phyloP scores from a whole-genome alignment of 2,888 invertebrate genomes.

The Lutraria lutraria region DNA sequence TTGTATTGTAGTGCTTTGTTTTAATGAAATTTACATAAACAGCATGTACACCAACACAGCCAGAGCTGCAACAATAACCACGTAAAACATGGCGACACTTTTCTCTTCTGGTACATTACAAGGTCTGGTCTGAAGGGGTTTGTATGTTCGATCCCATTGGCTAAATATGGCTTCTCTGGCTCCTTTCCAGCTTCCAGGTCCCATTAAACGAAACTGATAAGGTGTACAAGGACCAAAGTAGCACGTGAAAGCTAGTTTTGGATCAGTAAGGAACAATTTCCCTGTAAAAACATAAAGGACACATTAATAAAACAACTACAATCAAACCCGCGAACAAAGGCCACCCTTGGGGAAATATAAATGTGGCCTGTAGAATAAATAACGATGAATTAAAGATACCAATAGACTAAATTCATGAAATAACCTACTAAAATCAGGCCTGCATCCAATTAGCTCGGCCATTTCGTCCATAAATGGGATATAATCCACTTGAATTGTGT shows the following conservation, averaged over 20 bases:
- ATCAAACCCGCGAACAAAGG: too few relatives aligned
- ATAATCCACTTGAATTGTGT: conserved; percentile 6
- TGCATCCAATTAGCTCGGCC: not conserved
- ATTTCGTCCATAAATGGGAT: not conserved
- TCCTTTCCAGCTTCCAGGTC: not conserved
- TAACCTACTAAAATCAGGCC: not conserved
- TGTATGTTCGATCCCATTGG: not conserved
- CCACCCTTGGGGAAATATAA: too few relatives aligned
- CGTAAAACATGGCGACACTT: too few relatives aligned
- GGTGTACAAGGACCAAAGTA: conserved; percentile 6
- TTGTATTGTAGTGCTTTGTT: too few relatives aligned
- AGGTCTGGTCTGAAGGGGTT: not conserved
- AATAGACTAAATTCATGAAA: not conserved
- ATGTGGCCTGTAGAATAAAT: too few relatives aligned
- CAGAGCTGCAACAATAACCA: too few relatives aligned
- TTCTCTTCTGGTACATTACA: not conserved
- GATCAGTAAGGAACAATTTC: not conserved
- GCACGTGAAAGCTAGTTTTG: not conserved
- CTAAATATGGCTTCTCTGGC: not conserved
- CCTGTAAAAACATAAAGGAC: not conserved
- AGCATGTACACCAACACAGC: too few relatives aligned
- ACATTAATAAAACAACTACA: too few relatives aligned
- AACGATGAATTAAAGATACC: too few relatives aligned
- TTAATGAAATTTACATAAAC: too few relatives aligned
- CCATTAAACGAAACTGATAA: not conserved